Conservation (phyloP, 2,888 invertebrate species). For the Lasius fuliginosus region DNA sequence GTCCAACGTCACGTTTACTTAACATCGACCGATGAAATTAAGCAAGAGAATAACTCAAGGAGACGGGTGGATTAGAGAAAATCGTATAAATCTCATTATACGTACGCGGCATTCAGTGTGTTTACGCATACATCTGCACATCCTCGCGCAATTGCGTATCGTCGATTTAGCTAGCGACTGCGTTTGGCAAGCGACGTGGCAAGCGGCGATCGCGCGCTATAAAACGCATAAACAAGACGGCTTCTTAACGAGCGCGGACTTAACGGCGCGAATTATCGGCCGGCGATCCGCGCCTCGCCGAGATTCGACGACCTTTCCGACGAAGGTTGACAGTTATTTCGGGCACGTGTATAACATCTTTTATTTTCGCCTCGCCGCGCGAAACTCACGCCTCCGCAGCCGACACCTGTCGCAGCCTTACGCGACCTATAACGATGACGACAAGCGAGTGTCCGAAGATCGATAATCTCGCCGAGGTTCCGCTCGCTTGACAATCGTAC, state of each 20-base stretch:
- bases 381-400: conserved; percentile 53
- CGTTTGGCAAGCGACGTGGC: conserved; percentile 61
- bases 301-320: conserved; percentile 50
- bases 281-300: neutral
- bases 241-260: conserved; percentile 50
- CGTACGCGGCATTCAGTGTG: neutral
- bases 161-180: conserved; percentile 53
- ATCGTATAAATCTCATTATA: neutral
- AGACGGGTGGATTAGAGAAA: neutral
- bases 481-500: neutral
- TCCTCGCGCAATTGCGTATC: neutral
- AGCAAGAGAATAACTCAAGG: neutral
- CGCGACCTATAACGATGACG: conserved; percentile 42
- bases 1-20: neutral
- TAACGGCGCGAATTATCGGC: conserved; percentile 11
- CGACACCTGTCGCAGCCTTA: conserved; percentile 50
- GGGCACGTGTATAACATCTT: conserved; percentile 31
- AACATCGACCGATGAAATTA: neutral
- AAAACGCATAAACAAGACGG: conserved; percentile 50
- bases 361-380: conserved; percentile 61
- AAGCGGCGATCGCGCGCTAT: conserved; percentile 40
- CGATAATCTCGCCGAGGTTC: conserved; percentile 26
- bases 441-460: conserved; percentile 22
- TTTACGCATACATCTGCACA: neutral
- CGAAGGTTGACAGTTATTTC: conserved; percentile 60